These are phyloP conservation scores for Strix uralensis DNA, from an alignment of 2,113 vertebrate genomes.

Conservation along the genomic window DNA sequence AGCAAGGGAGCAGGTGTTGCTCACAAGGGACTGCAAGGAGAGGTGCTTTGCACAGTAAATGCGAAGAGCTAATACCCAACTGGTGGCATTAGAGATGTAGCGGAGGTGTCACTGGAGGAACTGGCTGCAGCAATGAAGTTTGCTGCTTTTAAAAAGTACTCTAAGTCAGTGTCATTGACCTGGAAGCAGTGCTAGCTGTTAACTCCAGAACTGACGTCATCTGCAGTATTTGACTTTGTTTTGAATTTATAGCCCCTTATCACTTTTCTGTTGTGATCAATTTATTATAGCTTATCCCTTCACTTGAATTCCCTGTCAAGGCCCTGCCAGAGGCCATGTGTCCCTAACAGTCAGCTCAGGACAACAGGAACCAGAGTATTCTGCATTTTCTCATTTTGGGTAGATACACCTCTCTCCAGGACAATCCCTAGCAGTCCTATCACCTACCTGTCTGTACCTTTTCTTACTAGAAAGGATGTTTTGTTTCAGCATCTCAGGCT, in stretches of 20 bases:
- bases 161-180: neutral
- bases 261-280: neutral
- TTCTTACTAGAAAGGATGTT: neutral
- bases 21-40: neutral
- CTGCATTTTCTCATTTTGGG: neutral
- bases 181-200: neutral
- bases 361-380: neutral
- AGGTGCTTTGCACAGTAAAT: neutral
- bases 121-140: neutral
- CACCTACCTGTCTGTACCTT: neutral
- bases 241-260: neutral
- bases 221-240: neutral
- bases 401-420: neutral
- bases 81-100: fast-evolving
- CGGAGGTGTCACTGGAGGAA: neutral
- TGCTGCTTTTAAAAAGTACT: neutral
- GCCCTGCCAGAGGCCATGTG: neutral
- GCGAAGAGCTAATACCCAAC: no score
- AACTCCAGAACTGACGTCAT: neutral
- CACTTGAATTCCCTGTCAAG: neutral
- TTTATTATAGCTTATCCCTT: neutral
- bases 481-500: neutral
- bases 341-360: no score
- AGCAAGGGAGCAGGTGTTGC: neutral
- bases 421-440: neutral